Percentiles rank a stretch among this genome's conserved stretches.
These are phyloP conservation scores for Odontocerum albicorne DNA, from an alignment of 2,888 invertebrate species.

Conservation along the genomic window DNA sequence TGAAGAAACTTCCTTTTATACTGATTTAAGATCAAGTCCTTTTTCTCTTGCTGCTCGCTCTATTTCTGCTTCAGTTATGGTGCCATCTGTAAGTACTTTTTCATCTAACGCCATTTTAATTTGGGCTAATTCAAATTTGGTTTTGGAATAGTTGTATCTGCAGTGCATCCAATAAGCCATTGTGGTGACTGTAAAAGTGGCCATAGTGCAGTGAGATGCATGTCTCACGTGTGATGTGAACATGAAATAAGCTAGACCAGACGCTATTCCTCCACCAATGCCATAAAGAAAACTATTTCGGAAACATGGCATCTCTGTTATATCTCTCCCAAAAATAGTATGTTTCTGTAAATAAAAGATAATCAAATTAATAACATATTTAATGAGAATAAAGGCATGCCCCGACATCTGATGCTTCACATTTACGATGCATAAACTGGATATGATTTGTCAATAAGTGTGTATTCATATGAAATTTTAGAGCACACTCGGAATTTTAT, in stretches of 20 bases:
- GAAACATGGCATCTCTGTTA: conserved; percentile 79
- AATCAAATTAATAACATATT: too few relatives aligned
- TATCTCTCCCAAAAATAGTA: conserved; percentile 73
- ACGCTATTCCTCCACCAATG: conserved; percentile 66
- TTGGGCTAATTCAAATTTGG: conserved; percentile 65
- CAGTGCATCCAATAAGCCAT: conserved; percentile 70
- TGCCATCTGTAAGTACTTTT: conserved; percentile 65
- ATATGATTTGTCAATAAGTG: too few relatives aligned
- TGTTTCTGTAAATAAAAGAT: too few relatives aligned
- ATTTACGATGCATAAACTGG: too few relatives aligned
- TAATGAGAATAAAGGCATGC: too few relatives aligned
- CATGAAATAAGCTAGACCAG: conserved; percentile 70
- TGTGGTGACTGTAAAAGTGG: conserved; percentile 65
- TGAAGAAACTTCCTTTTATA: too few relatives aligned
- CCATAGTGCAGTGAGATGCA: conserved; percentile 68
- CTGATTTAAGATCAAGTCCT: conserved; percentile 23
- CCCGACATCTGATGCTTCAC: too few relatives aligned
- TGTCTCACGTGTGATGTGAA: conserved; percentile 68
- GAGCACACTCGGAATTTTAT: too few relatives aligned
- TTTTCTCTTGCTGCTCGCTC: conserved; percentile 38
- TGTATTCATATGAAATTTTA: too few relatives aligned
- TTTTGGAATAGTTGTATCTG: conserved; percentile 68
- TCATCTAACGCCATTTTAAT: conserved; percentile 64
- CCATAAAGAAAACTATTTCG: conserved; percentile 76
- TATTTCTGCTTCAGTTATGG: conserved; percentile 40